These are phyloP conservation scores for Drosophila koepferae DNA, from an alignment of 2,888 invertebrate genomes.

Conservation along the genomic window DNA sequence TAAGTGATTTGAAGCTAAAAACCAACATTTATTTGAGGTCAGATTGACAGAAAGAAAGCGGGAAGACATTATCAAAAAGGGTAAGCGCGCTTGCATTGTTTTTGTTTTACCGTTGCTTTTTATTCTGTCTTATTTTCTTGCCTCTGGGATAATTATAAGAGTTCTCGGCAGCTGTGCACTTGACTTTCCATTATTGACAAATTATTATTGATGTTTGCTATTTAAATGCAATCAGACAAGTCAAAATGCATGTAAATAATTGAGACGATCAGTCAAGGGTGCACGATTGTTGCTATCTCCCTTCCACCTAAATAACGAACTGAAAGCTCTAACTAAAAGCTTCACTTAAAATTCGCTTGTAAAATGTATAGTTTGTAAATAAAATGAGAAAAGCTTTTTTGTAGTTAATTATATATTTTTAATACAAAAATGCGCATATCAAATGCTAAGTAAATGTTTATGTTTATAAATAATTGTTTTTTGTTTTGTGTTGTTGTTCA, in stretches of 20 bases:
- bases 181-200: constrained; percentile 9
- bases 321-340: constrained; percentile 1
- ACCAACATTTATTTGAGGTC: background rate
- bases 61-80: background rate
- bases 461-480: constrained; percentile 69
- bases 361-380: background rate
- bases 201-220: constrained; percentile 27
- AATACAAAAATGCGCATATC: constrained; percentile 51
- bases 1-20: too few relatives aligned
- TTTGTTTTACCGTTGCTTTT: background rate
- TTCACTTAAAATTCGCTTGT: background rate
- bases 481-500: constrained; percentile 26
- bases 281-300: background rate
- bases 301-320: background rate
- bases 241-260: constrained; percentile 5
- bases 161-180: background rate
- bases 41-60: background rate
- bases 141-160: background rate
- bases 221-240: constrained; percentile 21
- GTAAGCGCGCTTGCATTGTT: constrained; percentile 18
- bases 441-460: constrained; percentile 68
- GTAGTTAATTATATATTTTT: constrained; percentile 17
- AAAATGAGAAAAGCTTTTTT: background rate
- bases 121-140: background rate
- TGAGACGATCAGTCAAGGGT: constrained; percentile 7